These are phyloP conservation scores for Rhopalosiphum maidis DNA, from an alignment of 1,140 invertebrate genomes.

Conservation along the genomic window DNA sequence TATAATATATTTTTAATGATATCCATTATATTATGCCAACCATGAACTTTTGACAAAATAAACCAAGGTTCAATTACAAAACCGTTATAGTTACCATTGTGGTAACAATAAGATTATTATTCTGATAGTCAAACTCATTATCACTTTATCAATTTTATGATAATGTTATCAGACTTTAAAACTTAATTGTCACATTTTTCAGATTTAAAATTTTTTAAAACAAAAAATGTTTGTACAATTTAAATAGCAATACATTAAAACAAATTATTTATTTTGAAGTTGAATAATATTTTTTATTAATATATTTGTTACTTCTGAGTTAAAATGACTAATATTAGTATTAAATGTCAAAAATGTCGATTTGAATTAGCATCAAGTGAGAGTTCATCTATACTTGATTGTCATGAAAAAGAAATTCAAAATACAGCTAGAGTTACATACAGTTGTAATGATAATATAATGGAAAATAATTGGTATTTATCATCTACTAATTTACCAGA, in stretches of 20 bases:
- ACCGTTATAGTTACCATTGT: neutral
- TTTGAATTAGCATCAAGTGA: constrained; percentile 44
- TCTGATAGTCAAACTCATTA: neutral
- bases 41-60: constrained; percentile 44
- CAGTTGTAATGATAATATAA: constrained; percentile 53
- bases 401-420: constrained; percentile 49
- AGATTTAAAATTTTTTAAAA: neutral
- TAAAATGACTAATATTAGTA: constrained; percentile 54
- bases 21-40: constrained; percentile 36
- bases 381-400: constrained; percentile 32
- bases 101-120: constrained; percentile 3
- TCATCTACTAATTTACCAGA: constrained; percentile 58
- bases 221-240: neutral
- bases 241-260: neutral
- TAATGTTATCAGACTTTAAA: no score
- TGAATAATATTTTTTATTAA: neutral
- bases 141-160: neutral
- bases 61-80: constrained; percentile 31
- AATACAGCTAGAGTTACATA: constrained; percentile 34
- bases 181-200: neutral
- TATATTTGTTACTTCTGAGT: neutral
- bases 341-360: constrained; percentile 60
- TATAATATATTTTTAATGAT: neutral
- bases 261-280: neutral
- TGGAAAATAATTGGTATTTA: constrained; percentile 59